Base-by-base conservation (phyloP, 2,888 invertebrate species). In the Lottia gigantea region DNA sequence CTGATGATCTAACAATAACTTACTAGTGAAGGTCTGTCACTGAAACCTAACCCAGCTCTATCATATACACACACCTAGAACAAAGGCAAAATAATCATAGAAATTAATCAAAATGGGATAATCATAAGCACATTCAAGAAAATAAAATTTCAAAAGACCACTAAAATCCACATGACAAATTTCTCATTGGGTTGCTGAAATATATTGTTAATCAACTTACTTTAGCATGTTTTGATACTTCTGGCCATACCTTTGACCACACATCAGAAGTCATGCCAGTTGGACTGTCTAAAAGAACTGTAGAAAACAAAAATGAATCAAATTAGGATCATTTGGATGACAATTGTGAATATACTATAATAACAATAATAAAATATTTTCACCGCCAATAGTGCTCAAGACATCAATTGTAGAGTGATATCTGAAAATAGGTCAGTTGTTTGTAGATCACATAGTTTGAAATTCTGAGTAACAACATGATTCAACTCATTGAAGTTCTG, bases 11-110 rank as follows among this genome's bases (percentile, higher is more conserved):
- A 31, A 4, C 2, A 31, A 31, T 31, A 8, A 71, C 69, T 70
- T 74, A 81, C 82, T 67, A 72, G 55, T 19, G 73, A 68, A n/a
- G 87, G 87, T 68, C 87, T 75, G 19, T 88, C 87, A 79, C 87
- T 88, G 77, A 86, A 87, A 8, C 88, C 88, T 23, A 88, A 68
- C 1, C 88, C 88, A 46, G 87, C 87, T 73, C 88, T 77, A 76
- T 88, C 88, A 81, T 88, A 88, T 25, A 83, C 75, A 80, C 88
- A 88, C 25, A 87, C 86, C 84, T 85, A 75, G 15, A 73, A 46
- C 64, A 67, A 66, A 25, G 40, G 68, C 40, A 40, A 40, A 6
- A 40, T 40, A 31, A 31, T 31, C 6, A 6, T 31, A 31, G 2
- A 31, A 31, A 31, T 6, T 31, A 4, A 4, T 31, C 6, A 4